phyloP scores from a whole-genome alignment of 35 echinoderm and acorn worm species.

The Heliocidaris erythrogramma region DNA sequence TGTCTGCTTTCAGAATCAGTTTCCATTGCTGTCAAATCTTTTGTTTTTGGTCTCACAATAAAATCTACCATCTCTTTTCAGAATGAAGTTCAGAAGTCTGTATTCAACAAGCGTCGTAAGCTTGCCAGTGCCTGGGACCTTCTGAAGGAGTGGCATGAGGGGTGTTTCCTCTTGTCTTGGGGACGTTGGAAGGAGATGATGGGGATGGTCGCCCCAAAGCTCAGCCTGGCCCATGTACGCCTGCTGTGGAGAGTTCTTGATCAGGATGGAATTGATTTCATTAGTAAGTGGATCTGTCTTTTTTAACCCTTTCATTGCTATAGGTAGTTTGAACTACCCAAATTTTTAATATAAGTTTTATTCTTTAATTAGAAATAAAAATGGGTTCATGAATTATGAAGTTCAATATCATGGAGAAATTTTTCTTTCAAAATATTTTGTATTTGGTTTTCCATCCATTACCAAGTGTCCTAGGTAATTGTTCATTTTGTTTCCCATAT shows the following conservation, averaged over 20 bases:
- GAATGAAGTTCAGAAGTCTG: slow-evolving; percentile 98
- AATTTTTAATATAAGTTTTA: too few relatives aligned
- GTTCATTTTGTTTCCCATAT: too few relatives aligned
- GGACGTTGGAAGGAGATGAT: slow-evolving; percentile 69
- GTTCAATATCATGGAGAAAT: too few relatives aligned
- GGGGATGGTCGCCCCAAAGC: slow-evolving; percentile 61
- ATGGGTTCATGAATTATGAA: too few relatives aligned
- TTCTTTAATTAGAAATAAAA: too few relatives aligned
- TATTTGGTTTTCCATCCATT: too few relatives aligned
- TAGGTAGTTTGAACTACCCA: too few relatives aligned
- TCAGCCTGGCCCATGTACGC: slow-evolving; percentile 55
- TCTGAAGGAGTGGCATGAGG: slow-evolving; percentile 68
- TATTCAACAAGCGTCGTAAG: slow-evolving; percentile 77
- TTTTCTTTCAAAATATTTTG: too few relatives aligned
- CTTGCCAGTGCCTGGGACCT: slow-evolving; percentile 84
- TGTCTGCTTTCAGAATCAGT: neutral
- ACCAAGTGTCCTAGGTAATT: too few relatives aligned
- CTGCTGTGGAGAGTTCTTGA: slow-evolving; percentile 94
- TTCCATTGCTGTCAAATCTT: neutral
- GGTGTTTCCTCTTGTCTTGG: slow-evolving; percentile 68
- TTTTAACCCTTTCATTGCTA: too few relatives aligned
- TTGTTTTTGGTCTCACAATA: too few relatives aligned
- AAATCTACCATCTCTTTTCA: slow-evolving; percentile 43
- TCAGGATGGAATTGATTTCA: slow-evolving; percentile 66
- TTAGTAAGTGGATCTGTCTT: slow-evolving; percentile 62